A percentile compares a stretch with the other conserved stretches of the same genome.
These are phyloP conservation scores for Phainopepla nitens DNA, from an alignment of 2,113 vertebrate species.

Conservation along the genomic window DNA sequence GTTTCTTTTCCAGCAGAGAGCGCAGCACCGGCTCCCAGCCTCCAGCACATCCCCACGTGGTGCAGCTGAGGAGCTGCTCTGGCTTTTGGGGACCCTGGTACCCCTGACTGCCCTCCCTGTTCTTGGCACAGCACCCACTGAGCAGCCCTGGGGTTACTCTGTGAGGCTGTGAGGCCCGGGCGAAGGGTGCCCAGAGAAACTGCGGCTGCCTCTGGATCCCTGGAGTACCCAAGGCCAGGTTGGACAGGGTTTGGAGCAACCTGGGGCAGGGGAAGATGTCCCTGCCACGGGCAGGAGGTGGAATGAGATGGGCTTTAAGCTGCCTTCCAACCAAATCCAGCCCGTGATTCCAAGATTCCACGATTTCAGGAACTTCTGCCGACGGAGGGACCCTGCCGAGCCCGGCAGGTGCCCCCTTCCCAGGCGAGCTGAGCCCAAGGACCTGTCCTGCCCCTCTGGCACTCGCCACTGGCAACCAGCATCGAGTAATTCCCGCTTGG, in stretches of 20 bases:
- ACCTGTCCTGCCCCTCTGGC: background rate
- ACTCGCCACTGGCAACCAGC: background rate
- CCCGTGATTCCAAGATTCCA: background rate
- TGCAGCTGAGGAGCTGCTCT: background rate
- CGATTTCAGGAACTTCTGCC: background rate
- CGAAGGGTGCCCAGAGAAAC: background rate
- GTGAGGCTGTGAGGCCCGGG: background rate
- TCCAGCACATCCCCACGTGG: rapidly evolving
- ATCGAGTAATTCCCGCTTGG: rapidly evolving
- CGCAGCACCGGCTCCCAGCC: rapidly evolving
- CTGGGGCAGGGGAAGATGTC: background rate
- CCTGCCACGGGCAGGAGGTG: rapidly evolving
- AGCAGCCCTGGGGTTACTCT: background rate
- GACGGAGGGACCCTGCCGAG: rapidly evolving
- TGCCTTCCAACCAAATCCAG: background rate
- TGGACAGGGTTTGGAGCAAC: rapidly evolving
- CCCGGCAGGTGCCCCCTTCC: rapidly evolving
- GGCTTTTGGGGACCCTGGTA: background rate
- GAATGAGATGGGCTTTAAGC: background rate
- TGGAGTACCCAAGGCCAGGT: background rate
- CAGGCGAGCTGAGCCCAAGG: background rate
- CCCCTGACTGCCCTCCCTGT: rapidly evolving
- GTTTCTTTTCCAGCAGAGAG: background rate
- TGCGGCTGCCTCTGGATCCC: background rate
- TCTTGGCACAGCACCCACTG: rapidly evolving